Evolutionary conservation across 2,888 invertebrate genomes (phyloP).

Genomic region (Calliopum simillimum): DNA sequence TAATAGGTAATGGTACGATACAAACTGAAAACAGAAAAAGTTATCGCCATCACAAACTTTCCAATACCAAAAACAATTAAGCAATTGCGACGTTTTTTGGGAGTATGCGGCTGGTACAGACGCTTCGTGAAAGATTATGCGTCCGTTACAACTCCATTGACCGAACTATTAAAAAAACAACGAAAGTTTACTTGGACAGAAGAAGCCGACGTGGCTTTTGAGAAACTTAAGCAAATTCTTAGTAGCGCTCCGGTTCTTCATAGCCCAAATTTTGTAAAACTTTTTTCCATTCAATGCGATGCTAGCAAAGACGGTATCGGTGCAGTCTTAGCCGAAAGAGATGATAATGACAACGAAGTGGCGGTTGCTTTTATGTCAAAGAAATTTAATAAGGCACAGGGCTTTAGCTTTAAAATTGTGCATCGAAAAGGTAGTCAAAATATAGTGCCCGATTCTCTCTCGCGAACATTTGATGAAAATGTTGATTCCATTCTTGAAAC

Average conservation of each 20-base stretch:
- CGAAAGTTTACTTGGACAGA: background rate
- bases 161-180: too few species aligned
- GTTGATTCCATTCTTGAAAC: background rate
- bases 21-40: constrained; percentile 16
- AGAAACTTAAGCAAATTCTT: constrained; percentile 12
- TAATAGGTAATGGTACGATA: constrained; percentile 15
- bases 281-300: constrained; percentile 9
- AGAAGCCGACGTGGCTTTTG: constrained; percentile 22
- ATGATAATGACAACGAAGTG: constrained; percentile 14
- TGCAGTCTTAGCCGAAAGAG: constrained; percentile 8
- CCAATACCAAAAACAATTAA: constrained; percentile 19
- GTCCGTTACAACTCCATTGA: constrained; percentile 16
- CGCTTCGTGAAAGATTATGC: constrained; percentile 28
- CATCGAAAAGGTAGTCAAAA: constrained; percentile 16
- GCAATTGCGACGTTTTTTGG: constrained; percentile 27
- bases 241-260: background rate
- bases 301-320: background rate
- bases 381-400: constrained; percentile 18
- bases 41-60: constrained; percentile 28
- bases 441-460: constrained; percentile 7
- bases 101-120: constrained; percentile 28
- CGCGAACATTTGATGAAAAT: constrained; percentile 5
- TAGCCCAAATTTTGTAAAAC: constrained; percentile 17
- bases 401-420: constrained; percentile 20
- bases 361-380: constrained; percentile 21